Evolutionary conservation across 2,113 vertebrate genomes (phyloP), one percentile per base, ranked within the genome.

Genomic region (Oreochromis niloticus): DNA sequence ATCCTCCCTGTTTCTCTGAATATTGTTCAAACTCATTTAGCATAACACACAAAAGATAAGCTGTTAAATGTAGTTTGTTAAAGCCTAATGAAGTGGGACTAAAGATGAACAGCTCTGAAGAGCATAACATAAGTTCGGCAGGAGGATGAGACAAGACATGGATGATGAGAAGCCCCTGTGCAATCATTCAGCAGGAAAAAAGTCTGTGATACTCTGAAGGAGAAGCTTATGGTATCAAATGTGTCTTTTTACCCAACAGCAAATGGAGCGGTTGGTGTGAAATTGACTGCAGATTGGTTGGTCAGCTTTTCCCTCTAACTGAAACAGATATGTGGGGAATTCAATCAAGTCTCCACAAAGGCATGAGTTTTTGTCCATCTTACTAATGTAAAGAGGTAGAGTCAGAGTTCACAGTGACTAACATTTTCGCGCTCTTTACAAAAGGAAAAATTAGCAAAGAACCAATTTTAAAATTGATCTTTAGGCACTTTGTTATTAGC

Each of bases 201-300:
- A 78, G 27, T 59, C 12, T n/a, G 27, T 50, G 27, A 83, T 46
- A 63, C 43, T 43, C 61, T 46, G 24, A 32, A 17, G 27, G 56
- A 75, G 43, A 56, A 80, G 46, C 57, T 85, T 48, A 68, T 41
- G 19, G 34, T 41, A 75, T 56, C 32, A 85, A 87, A 79, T 54
- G 66, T 89, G 12, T 85, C 54, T 63, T 82, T 78, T 68, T 19
- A 66, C 9, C 14, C 27, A 9, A 39, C n/a, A 78, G 78, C 57
- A 55, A 66, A 63, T 56, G 22, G 27, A 89, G 89, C 73, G 2
- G 82, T 90, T 19, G 89, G 91, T 92, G 94, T 93, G 94, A 95
- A 94, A 95, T 91, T 88, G 90, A 88, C 81, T 91, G 86, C 66
- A 63, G 87, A 88, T 82, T 82, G 59, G 55, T 71, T n/a, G 71